These are phyloP conservation scores for Hemichromis elongatus DNA, from an alignment of 2,113 vertebrate genomes.

Conservation along the genomic window DNA sequence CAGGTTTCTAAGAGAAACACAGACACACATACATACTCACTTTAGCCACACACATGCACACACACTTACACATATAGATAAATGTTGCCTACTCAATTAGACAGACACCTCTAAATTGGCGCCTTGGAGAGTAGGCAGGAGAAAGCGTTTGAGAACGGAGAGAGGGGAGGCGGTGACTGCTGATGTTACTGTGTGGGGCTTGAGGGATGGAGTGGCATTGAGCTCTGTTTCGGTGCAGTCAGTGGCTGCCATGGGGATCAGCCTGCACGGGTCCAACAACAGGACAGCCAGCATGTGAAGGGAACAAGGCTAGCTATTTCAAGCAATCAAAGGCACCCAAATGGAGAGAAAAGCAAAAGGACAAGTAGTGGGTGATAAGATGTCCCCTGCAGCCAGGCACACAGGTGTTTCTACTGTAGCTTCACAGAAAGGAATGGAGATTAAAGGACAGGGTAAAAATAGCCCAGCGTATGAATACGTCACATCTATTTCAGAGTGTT, in stretches of 20 bases:
- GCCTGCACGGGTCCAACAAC: background rate
- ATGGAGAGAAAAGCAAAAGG: background rate
- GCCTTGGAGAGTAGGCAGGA: conserved; percentile 3
- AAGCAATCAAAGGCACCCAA: conserved; percentile 18
- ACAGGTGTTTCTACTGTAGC: conserved; percentile 7
- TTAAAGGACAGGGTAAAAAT: conserved; percentile 10
- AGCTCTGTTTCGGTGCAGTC: conserved; percentile 28
- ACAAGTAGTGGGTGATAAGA: background rate
- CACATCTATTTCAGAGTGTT: background rate
- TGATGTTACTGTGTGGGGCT: conserved; percentile 19
- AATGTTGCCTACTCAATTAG: conserved; percentile 51
- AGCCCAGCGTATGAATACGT: background rate
- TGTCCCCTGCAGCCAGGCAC: background rate
- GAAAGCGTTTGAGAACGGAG: background rate
- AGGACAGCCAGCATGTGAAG: conserved; percentile 16
- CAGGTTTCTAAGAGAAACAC: conserved; percentile 1
- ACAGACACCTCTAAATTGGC: conserved; percentile 39
- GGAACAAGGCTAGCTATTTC: conserved; percentile 35
- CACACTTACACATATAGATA: conserved; percentile 16
- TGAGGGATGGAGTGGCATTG: conserved; percentile 20
- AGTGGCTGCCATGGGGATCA: conserved; percentile 9
- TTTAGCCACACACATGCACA: conserved; percentile 2
- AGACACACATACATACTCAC: background rate
- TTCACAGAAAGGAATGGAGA: background rate
- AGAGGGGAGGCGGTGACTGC: background rate